A percentile compares a stretch with the other conserved stretches of the same genome.
Conservation (phyloP, 2,797 vertebrate species). For the Cynopterus sphinx region DNA sequence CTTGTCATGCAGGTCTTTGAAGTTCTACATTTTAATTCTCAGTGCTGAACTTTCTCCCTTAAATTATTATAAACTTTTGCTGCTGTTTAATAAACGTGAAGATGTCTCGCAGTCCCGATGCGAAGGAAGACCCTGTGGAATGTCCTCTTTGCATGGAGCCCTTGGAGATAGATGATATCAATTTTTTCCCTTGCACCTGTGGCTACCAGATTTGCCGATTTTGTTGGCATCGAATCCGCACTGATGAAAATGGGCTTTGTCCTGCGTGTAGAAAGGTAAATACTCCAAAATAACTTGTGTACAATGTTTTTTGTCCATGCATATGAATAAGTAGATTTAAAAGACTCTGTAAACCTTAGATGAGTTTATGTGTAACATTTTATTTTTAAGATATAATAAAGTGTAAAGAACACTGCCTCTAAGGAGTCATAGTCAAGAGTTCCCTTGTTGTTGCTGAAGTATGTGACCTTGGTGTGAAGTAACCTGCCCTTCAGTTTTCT, state of each 20-base stretch:
- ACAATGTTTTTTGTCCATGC: background rate
- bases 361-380: background rate
- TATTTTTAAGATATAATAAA: conserved; percentile 4
- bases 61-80: conserved; percentile 90
- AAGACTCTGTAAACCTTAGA: background rate
- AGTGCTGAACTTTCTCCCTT: conserved; percentile 84
- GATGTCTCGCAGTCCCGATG: conserved; percentile 99
- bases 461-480: conserved; percentile 19
- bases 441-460: conserved; percentile 21
- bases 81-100: conserved; percentile 85
- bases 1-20: conserved; percentile 82
- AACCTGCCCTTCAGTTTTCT: background rate
- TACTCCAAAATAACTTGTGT: conserved; percentile 49
- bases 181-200: conserved; percentile 99
- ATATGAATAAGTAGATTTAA: conserved; percentile 23
- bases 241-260: conserved; percentile 99
- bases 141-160: conserved; percentile 99
- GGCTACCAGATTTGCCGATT: conserved; percentile 99
- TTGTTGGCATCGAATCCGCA: conserved; percentile 99
- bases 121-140: conserved; percentile 99
- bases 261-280: conserved; percentile 99
- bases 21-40: conserved; percentile 80
- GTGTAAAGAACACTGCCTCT: background rate
- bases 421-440: background rate
- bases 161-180: conserved; percentile 99